Conservation (phyloP, 2,797 vertebrate species). For the Ctenosaura bakeri region DNA sequence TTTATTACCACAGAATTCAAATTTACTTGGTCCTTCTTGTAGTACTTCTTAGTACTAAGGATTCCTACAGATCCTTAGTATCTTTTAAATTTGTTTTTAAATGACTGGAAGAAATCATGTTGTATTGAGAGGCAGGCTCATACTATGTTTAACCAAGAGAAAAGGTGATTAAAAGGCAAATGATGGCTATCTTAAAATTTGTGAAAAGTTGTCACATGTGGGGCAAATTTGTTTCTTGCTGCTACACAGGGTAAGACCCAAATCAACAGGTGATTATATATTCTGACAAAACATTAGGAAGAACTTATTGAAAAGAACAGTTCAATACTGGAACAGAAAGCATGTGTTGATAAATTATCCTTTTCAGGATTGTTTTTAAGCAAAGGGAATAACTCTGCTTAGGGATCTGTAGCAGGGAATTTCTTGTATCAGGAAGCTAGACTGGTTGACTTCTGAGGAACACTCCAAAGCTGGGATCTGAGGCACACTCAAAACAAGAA, state of each 20-base stretch:
- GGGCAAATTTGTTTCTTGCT: neutral
- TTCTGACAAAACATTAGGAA: neutral
- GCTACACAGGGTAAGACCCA: neutral
- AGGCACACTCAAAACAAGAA: neutral
- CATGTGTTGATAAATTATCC: neutral
- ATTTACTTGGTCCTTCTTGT: too few species aligned
- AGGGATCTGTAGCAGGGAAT: neutral
- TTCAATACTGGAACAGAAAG: neutral
- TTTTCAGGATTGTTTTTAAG: neutral
- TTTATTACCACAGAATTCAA: too few species aligned
- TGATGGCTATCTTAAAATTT: too few species aligned
- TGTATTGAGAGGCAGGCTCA: too few species aligned
- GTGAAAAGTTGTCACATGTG: too few species aligned
- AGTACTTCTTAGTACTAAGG: too few species aligned
- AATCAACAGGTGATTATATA: neutral
- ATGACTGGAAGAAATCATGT: too few species aligned
- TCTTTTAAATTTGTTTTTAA: too few species aligned
- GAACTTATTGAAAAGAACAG: neutral
- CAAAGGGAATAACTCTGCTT: neutral
- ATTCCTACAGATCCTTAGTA: too few species aligned
- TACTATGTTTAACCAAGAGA: too few species aligned
- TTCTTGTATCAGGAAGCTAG: neutral
- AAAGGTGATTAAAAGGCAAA: too few species aligned
- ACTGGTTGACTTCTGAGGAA: neutral
- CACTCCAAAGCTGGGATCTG: neutral